A percentile compares a stretch with the other conserved stretches of the same genome.
phyloP scores from a whole-genome alignment of 2,797 vertebrate species.

The Eptatretus atami region DNA sequence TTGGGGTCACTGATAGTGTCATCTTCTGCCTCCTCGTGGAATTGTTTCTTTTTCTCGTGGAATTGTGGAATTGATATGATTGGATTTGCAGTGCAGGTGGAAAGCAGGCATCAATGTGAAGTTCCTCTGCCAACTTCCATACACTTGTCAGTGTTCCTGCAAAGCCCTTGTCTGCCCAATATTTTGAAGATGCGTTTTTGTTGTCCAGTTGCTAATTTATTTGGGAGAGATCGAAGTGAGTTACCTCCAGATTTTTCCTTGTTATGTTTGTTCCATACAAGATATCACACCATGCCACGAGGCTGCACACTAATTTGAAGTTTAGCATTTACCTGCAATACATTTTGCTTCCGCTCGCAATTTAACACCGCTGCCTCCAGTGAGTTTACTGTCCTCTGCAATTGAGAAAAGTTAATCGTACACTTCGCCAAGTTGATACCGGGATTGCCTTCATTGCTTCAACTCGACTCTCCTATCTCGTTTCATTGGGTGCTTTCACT shows the following conservation, averaged over 20 bases:
- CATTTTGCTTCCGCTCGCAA: conserved; percentile 1
- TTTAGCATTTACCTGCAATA: conserved; percentile 5
- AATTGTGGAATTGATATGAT: not conserved
- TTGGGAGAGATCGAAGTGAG: too few species aligned
- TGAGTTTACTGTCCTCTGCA: not conserved
- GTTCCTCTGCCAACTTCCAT: too few species aligned
- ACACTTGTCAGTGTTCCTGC: not conserved
- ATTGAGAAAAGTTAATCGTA: not conserved
- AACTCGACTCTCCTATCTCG: not conserved
- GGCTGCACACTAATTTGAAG: not conserved
- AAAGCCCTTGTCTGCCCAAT: not conserved
- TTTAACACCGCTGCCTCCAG: conserved; percentile 1
- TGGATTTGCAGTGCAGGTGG: not conserved
- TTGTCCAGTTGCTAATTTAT: not conserved
- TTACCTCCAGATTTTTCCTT: too few species aligned
- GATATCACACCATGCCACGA: too few species aligned
- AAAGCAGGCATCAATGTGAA: conserved; percentile 1
- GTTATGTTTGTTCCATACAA: too few species aligned
- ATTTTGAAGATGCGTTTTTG: conserved; percentile 3
- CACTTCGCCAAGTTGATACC: conserved; percentile 2
- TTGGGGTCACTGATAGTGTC: too few species aligned
- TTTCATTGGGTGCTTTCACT: conserved; percentile 3
- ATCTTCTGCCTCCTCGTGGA: too few species aligned
- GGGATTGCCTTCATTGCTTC: not conserved
- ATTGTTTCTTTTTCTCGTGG: not conserved